Evolutionary conservation across 2,113 vertebrate species (phyloP).

Genomic region (Pterocles orientalis): DNA sequence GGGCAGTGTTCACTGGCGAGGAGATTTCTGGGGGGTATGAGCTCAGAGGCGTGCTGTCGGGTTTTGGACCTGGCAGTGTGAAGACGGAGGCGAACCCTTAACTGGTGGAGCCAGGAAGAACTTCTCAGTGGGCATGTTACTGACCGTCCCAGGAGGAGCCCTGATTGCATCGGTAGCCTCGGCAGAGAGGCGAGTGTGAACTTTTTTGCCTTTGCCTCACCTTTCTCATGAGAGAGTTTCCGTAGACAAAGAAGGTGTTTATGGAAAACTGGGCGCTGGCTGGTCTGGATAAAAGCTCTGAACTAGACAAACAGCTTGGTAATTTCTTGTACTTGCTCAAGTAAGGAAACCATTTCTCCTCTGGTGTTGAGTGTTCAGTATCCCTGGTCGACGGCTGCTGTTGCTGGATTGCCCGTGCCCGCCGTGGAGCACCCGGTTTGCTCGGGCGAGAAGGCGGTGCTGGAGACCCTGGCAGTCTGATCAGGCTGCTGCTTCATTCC

Average conservation of each 20-base stretch:
- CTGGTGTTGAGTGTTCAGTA: not conserved
- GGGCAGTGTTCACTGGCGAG: not conserved
- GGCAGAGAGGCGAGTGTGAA: not conserved
- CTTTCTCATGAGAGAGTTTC: not conserved
- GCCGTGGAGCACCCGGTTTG: not conserved
- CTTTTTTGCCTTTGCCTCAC: not conserved
- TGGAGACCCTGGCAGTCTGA: not conserved
- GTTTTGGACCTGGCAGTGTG: not conserved
- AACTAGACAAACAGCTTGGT: not conserved
- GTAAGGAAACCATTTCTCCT: not conserved
- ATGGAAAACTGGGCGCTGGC: not conserved
- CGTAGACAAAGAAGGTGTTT: not conserved
- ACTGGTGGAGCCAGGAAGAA: not conserved
- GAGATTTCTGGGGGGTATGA: not conserved
- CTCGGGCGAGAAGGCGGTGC: not conserved
- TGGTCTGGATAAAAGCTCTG: not conserved
- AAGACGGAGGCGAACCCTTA: not conserved
- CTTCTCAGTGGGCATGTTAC: not conserved
- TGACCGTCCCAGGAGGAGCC: not conserved
- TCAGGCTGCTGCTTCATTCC: not conserved
- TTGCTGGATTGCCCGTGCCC: fast-evolving
- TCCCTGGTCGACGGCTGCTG: not conserved
- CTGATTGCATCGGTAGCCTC: not conserved
- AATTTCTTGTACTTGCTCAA: not conserved
- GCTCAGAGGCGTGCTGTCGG: not conserved